Evolutionary conservation across 2,888 invertebrate species (phyloP).

Genomic region (Drosophila meridiana): DNA sequence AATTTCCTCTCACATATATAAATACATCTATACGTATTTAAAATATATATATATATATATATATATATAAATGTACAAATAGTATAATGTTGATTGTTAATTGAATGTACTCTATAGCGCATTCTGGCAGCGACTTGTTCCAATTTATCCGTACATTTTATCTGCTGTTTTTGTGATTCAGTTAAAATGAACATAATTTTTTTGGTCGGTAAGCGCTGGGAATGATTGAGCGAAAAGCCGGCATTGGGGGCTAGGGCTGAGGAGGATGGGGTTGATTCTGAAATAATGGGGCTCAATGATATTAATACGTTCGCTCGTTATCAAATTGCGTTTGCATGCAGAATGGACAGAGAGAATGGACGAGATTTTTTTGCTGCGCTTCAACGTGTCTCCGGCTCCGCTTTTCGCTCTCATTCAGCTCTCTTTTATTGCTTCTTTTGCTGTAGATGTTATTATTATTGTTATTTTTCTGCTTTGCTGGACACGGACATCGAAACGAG

Average conservation of each 20-base stretch:
- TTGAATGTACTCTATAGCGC: conserved; percentile 29
- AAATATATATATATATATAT: neutral
- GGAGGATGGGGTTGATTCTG: conserved; percentile 17
- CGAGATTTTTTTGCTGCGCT: conserved; percentile 32
- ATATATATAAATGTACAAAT: neutral
- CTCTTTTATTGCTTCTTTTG: conserved; percentile 22
- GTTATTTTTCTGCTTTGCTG: conserved; percentile 62
- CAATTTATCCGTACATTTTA: too few relatives aligned
- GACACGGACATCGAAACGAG: conserved; percentile 71
- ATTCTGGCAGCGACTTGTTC: conserved; percentile 18
- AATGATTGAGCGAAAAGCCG: conserved; percentile 16
- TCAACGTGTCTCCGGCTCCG: conserved; percentile 7
- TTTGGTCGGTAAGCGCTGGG: conserved; percentile 44
- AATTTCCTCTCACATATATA: neutral
- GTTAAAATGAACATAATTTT: conserved; percentile 66
- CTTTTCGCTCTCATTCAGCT: conserved; percentile 5
- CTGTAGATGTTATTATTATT: conserved; percentile 53
- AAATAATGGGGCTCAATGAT: conserved; percentile 80
- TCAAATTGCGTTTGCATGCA: conserved; percentile 82
- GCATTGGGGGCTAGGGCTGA: neutral
- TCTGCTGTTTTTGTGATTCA: conserved; percentile 23
- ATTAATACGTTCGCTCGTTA: conserved; percentile 84
- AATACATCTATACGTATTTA: too few relatives aligned
- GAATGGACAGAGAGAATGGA: conserved; percentile 77
- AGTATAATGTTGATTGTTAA: neutral